These are phyloP conservation scores for Tethea ocularis DNA, from an alignment of 2,888 invertebrate species.

Conservation along the genomic window DNA sequence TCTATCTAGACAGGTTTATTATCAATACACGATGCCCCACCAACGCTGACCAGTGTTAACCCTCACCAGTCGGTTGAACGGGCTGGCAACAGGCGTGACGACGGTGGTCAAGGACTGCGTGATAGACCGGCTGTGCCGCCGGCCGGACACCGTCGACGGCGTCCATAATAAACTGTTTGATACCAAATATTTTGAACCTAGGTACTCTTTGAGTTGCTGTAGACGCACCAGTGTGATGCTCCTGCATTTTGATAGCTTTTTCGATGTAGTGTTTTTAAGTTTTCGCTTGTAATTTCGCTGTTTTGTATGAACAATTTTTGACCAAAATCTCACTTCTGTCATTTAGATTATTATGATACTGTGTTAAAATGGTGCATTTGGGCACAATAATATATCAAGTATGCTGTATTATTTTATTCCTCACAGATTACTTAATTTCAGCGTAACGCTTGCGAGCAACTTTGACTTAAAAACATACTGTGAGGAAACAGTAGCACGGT, in stretches of 20 bases:
- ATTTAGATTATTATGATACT: too few species aligned
- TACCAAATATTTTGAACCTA: conserved; percentile 87
- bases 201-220: conserved; percentile 82
- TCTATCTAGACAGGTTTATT: too few species aligned
- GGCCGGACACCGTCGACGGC: conserved; percentile 68
- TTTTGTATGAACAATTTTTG: too few species aligned
- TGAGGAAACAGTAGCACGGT: too few species aligned
- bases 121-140: conserved; percentile 84
- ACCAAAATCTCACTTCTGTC: too few species aligned
- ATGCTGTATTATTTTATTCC: too few species aligned
- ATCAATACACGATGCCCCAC: too few species aligned
- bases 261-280: conserved; percentile 37
- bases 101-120: conserved; percentile 88
- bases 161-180: conserved; percentile 80
- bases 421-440: too few species aligned
- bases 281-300: neutral
- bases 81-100: conserved; percentile 88
- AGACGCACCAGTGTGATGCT: conserved; percentile 44
- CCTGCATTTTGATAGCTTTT: conserved; percentile 34
- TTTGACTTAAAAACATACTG: too few species aligned
- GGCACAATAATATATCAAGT: too few species aligned
- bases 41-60: neutral
- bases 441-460: too few species aligned
- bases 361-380: too few species aligned
- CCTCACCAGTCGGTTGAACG: conserved; percentile 85